Evolutionary conservation across 2,888 invertebrate genomes (phyloP).

Genomic region (Dioctria rufipes): DNA sequence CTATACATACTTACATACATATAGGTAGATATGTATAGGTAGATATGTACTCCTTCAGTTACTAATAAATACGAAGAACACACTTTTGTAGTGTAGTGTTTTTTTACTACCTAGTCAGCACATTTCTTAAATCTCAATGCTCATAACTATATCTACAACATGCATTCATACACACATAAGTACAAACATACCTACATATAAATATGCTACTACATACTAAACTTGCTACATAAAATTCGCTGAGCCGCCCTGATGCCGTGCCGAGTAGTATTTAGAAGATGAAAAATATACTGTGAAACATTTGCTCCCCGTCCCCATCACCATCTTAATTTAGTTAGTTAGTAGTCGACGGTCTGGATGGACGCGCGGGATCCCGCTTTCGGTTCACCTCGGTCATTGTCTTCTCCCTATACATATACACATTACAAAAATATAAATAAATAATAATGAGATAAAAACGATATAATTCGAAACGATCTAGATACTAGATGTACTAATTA

Average conservation of each 20-base stretch:
- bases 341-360: conserved; percentile 57
- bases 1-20: not conserved
- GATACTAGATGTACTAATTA: not conserved
- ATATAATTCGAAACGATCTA: conserved; percentile 41
- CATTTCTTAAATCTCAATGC: conserved; percentile 11
- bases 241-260: no score
- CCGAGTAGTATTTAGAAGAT: conserved; percentile 12
- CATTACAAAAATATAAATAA: no score
- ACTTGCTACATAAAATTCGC: no score
- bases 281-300: conserved; percentile 11
- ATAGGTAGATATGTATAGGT: no score
- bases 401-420: not conserved
- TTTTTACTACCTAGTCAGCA: conserved; percentile 32
- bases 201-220: no score
- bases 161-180: not conserved
- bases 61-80: not conserved
- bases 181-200: not conserved
- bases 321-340: conserved; percentile 56
- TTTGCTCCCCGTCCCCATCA: conserved; percentile 44
- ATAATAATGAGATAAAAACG: not conserved
- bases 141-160: not conserved
- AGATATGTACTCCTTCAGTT: no score
- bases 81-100: conserved; percentile 15
- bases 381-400: conserved; percentile 46
- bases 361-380: conserved; percentile 47